A percentile compares a stretch with the other conserved stretches of the same genome.
Conservation (phyloP, 2,113 vertebrate genomes). For the Chamaetylas fuelleborni region DNA sequence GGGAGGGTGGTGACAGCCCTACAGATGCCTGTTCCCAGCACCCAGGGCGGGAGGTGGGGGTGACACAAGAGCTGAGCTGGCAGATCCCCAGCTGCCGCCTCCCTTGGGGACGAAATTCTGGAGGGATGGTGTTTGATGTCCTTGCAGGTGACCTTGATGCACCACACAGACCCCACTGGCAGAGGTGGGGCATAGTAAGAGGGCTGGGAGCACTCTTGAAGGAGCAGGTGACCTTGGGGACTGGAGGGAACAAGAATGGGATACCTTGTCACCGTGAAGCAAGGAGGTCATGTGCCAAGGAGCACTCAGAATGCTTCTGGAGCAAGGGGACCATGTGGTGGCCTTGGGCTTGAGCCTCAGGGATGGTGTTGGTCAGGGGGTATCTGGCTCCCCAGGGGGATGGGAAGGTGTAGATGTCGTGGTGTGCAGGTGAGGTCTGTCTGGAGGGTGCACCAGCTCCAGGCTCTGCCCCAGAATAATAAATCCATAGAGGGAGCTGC, state of each 20-base stretch:
- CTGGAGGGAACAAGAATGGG: background rate
- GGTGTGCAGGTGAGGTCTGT: background rate
- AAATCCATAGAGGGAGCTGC: background rate
- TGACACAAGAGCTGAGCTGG: rapidly evolving
- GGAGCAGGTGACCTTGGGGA: background rate
- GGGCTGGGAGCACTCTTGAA: background rate
- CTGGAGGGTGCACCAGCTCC: rapidly evolving
- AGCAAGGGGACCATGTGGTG: rapidly evolving
- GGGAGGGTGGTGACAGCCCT: background rate
- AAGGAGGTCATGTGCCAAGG: rapidly evolving
- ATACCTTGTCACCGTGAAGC: background rate
- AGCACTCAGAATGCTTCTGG: background rate
- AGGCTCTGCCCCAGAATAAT: rapidly evolving
- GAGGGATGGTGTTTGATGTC: background rate
- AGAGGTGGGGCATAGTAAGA: background rate
- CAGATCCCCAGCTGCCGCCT: background rate
- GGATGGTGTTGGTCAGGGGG: background rate
- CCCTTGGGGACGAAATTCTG: rapidly evolving
- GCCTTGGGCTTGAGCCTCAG: background rate
- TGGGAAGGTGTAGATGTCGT: background rate
- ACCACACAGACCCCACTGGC: rapidly evolving
- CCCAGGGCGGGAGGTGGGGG: rapidly evolving
- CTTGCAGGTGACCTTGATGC: rapidly evolving
- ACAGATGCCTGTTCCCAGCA: rapidly evolving
- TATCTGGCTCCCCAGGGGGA: background rate